Conservation (phyloP, 2,113 vertebrate genomes). For the Crotalus tigris region DNA sequence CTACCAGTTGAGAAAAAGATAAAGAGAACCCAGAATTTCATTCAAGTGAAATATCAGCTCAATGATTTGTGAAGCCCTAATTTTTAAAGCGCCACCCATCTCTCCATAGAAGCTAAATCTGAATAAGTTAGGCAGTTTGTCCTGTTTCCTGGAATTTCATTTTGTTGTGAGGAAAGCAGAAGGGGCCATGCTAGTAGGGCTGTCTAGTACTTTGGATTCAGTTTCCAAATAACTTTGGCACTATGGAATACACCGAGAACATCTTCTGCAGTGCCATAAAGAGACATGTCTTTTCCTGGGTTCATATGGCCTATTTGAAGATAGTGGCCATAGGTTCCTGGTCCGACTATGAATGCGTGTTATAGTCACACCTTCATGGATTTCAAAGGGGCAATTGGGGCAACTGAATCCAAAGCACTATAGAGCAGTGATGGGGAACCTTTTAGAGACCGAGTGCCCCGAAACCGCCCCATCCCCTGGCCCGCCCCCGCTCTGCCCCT, state of each 20-base stretch:
- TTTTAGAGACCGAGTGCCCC: no score
- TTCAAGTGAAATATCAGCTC: background rate
- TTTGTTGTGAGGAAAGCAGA: background rate
- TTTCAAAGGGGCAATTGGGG: no score
- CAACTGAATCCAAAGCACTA: background rate
- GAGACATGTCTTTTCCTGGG: background rate
- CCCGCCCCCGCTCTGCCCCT: no score
- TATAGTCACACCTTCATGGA: background rate
- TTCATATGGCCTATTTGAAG: background rate
- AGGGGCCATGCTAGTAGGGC: background rate
- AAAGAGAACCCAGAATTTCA: background rate
- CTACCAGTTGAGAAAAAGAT: background rate
- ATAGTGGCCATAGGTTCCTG: background rate
- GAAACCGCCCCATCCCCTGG: no score
- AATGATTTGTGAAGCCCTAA: background rate
- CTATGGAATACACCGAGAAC: background rate
- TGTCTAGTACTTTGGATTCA: background rate
- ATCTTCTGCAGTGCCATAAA: background rate
- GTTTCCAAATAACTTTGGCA: background rate
- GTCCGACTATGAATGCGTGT: background rate
- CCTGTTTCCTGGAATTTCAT: background rate
- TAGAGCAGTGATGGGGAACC: no score
- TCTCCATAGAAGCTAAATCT: background rate
- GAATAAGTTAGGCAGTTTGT: background rate
- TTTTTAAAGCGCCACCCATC: background rate